Base-by-base conservation (phyloP, 2,888 invertebrate species). In the Horisme vitalbata region DNA sequence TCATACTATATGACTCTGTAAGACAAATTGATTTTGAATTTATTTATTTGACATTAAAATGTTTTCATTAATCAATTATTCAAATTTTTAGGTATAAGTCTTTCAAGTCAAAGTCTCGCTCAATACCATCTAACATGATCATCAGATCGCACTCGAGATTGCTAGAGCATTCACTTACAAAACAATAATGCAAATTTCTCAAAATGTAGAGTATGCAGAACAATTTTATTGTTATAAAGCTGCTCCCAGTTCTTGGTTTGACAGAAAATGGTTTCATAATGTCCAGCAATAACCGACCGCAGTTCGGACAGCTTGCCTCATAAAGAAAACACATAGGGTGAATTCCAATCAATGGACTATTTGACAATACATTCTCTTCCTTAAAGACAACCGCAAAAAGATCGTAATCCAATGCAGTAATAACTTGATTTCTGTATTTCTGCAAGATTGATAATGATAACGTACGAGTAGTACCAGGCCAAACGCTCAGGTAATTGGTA, bases 401-500 rank as follows among this genome's bases (percentile, higher is more conserved):
- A 75, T 77, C 72, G 74, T 76, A 78, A 82, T 83, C 77, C 77
- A 61, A 68, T 65, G 75, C 60, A 68, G 56, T 70, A 63, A 68
- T 66, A 63, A 59, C 52, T 53, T 39, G 59, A n/a, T 66, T 72
- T 59, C 51, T 67, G 63, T 71, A 63, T 75, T 75, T 74, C 70
- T 69, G 71, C 64, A 64, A 68, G 65, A 71, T 69, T 71, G 67
- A 78, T 75, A 67, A 66, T 66, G 54, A 3, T 5, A 4, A 15
- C 15, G 15, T 15, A 18, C 18, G 5, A n/a, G n/a, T 55, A 46
- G 65, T 74, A 75, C 79, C 78, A 84, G 80, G 79, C 79, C 76
- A 72, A 76, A 78, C 76, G 70, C 72, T 80, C 79, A 74, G 76
- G 77, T 85, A 83, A 85, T 85, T 83, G 84, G 80, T 77, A 81